Base-by-base conservation (phyloP, 2,797 vertebrate species). In the Scolopax bukidnonensis region DNA sequence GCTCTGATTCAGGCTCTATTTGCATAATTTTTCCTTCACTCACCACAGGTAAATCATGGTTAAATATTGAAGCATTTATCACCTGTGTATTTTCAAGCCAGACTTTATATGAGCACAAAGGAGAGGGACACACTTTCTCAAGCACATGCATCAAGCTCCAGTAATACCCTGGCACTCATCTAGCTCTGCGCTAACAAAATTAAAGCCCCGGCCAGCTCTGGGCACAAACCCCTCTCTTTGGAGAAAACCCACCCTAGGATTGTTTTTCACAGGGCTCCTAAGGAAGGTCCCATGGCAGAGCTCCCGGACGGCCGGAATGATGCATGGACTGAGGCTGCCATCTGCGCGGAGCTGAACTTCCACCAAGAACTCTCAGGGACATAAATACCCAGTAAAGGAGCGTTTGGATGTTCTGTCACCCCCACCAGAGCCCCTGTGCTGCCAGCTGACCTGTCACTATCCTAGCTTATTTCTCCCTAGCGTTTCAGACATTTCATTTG, bases 21-120 rank as follows among this genome's bases (percentile, higher is more conserved):
- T 97, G 96, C 97, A 97, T 97, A 97, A 96, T 95, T 98, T 93
- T 84, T 57, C 92, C 94, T 96, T 93, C 95, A 92, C 93, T 86
- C 84, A 69, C 90, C 85, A 76, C 94, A 96, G 97, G 97, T 98
- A 97, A 98, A 97, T 98, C 96, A 96, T 10, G 33, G 96, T 95
- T 98, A 97, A 97, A 97, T 96, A 97, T 33, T 95, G 97, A 94
- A 91, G 94, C 96, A 97, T 98, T 97, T 96, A 96, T 98, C 97
- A 98, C 93, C 75, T 71, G 81, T 18, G 89, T 87, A 87, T 85
- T 94, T 93, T 82, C 94, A 84, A 97, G 96, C 71, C 94, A 96
- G 91, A 90, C 94, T 92, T 96, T 32, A 89, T 60, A 68, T 4
- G 69, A 96, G 91, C 90, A 40, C 24, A 45, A 82, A 45, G 76